Conservation (phyloP, 1,140 invertebrate genomes). For the Scaptomyza montana region DNA sequence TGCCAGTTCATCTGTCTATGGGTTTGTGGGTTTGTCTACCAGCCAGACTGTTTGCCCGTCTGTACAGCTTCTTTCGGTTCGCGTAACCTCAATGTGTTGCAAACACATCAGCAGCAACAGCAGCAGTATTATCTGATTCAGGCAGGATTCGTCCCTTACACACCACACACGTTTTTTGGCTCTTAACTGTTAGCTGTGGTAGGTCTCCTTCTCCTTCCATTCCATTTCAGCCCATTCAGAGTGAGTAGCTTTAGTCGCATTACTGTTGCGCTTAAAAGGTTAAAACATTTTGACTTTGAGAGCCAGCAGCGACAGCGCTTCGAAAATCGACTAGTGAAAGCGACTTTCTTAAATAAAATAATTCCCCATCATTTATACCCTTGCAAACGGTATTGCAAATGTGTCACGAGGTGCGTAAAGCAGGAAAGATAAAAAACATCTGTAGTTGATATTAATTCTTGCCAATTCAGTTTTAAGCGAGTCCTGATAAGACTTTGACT, state of each 20-base stretch:
- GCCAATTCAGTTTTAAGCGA: too few relatives aligned
- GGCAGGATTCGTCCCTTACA: conserved; percentile 63
- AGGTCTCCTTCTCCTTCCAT: not conserved
- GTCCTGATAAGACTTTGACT: too few relatives aligned
- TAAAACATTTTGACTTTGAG: conserved; percentile 78
- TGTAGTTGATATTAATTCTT: too few relatives aligned
- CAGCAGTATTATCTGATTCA: conserved; percentile 46
- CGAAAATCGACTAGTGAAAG: conserved; percentile 69
- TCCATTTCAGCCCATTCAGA: conserved; percentile 27
- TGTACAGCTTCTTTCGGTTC: conserved; percentile 60
- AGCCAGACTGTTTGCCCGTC: conserved; percentile 45
- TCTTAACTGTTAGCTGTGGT: conserved; percentile 4
- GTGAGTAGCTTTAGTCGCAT: conserved; percentile 70
- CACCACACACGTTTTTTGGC: conserved; percentile 34
- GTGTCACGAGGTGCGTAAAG: not conserved
- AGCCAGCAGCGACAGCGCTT: conserved; percentile 36
- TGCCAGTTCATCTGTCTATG: conserved; percentile 33
- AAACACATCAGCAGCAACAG: conserved; percentile 60
- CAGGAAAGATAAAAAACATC: not conserved
- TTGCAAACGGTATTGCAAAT: not conserved
- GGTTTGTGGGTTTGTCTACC: conserved; percentile 23
- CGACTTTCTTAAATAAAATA: conserved; percentile 64
- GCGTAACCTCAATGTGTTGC: conserved; percentile 76
- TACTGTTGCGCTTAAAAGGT: conserved; percentile 77
- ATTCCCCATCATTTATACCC: conserved; percentile 41